Evolutionary conservation across 2,797 vertebrate genomes (phyloP), one percentile per base, ranked within the genome.

Genomic region (Scomberomorus guttatus): DNA sequence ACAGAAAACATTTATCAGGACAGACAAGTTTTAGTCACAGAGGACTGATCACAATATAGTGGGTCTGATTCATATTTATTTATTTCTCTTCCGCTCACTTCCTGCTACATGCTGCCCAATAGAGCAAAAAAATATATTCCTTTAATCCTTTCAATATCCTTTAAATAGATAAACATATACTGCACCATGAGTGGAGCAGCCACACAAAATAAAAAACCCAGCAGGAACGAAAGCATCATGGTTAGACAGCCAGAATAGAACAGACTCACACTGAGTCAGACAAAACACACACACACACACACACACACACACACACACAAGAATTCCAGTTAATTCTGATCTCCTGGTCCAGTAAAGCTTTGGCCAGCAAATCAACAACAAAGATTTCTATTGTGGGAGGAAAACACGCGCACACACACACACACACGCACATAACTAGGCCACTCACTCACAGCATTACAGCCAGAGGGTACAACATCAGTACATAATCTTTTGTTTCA

Each of bases 311-410:
- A 58, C 29, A 55, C 48, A 76, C 70, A 14, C 0, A 74, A 2
- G 9, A 51, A 83, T 87, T 88, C 84, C 87, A 80, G 83, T 87
- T 77, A 61, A 77, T 81, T 86, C 87, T 79, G 72, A 55, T 72
- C 65, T 57, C 46, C 17, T 79, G 42, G 78, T 80, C 65, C 84
- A 68, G 65, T 74, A 37, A 83, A 72, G 75, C 70, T 80, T 73
- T 79, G 77, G 59, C 54, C 81, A 68, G 79, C 27, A 86, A 51
- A 79, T 55, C 58, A 86, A 62, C 81, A 82, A 92, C 85, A 91
- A 89, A 89, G 89, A 24, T 18, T 52, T 69, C 75, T 81, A 83
- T 87, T 91, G 88, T 88, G 42, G 13, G 27, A 29, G 8, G 9
- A 69, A 42, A 50, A 54, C 56, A 72, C 52, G 27, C 29, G 24